Evolutionary conservation across 2,113 vertebrate genomes (phyloP).

Genomic region (Mirza zaza): DNA sequence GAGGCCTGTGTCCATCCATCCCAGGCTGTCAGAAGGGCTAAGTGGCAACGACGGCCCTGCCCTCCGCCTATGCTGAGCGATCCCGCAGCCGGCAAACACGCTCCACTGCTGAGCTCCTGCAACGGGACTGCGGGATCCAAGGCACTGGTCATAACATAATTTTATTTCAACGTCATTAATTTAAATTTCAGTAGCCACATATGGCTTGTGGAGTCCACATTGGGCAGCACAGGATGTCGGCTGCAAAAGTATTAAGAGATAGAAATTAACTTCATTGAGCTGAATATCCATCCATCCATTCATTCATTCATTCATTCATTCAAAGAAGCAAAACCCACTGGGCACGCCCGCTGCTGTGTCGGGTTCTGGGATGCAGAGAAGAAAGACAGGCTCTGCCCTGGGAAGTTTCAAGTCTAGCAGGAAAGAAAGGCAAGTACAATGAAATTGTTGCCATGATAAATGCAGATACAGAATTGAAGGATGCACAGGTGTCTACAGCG

Average conservation of each 20-base stretch:
- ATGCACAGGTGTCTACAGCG: neutral
- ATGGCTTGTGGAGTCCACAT: neutral
- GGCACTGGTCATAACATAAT: neutral
- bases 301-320: neutral
- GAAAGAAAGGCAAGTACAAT: neutral
- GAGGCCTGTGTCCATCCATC: accelerated
- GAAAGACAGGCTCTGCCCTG: neutral
- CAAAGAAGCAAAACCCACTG: neutral
- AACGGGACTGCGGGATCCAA: accelerated
- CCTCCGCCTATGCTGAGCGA: accelerated
- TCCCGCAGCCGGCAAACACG: neutral
- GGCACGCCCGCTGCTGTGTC: accelerated
- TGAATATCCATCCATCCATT: neutral
- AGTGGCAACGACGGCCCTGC: accelerated
- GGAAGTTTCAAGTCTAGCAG: accelerated
- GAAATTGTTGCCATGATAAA: too few species aligned
- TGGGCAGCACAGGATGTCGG: accelerated
- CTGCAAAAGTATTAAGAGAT: neutral
- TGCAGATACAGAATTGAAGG: neutral
- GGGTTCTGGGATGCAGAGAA: too few species aligned
- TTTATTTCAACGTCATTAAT: neutral
- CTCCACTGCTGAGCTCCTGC: accelerated
- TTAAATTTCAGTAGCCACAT: neutral
- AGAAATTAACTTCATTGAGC: neutral
- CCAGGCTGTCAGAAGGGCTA: accelerated